Evolutionary conservation across 1,140 invertebrate genomes (phyloP), one percentile per base, ranked within the genome.

Genomic region (Drosophila saltans): DNA sequence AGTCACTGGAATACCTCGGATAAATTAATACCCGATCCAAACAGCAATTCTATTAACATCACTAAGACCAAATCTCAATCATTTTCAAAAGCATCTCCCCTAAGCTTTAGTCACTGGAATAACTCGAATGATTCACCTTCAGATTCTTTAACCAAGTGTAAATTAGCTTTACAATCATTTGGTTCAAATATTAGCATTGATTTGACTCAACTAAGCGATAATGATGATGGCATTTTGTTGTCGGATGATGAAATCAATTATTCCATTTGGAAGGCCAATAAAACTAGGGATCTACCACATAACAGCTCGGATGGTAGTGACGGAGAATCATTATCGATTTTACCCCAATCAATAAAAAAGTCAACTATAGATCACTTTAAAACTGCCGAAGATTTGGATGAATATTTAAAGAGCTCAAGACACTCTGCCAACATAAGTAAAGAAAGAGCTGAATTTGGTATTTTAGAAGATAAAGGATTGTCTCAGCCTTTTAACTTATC

Each of bases 181-280:
- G 45, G 66, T 1, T 86, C 80, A 0, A 68, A 80, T 61, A 65
- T 57, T 2, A 80, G 86, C 67, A 77, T 83, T 36, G 79, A 89
- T 57, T 65, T 86, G 24, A 91, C 81, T 0, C 70, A 86, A 55
- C 73, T 84, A 28, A 78, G 69, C n/a, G 52, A 72, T 33, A 59
- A 72, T 26, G 75, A 82, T 28, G 72, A 73, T 16, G 78, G 78
- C 5, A 79, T 85, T 3, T 24, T 92, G 11, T 69, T 92, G 7
- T 92, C 91, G 1, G 91, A 92, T 67, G 91, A 92, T 62, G 91
- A 92, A 75, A 91, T 92, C 21, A 92, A 92, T 59, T 92, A 92
- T 56, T 92, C 91, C 6, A 92, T 92, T 59, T 88, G 90, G 81
- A 80, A 89, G 61, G 83, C 86, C n/a, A 75, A 90, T 64, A 89